Evolutionary conservation across 2,797 vertebrate species (phyloP).

Genomic region (Malacoraja senta): DNA sequence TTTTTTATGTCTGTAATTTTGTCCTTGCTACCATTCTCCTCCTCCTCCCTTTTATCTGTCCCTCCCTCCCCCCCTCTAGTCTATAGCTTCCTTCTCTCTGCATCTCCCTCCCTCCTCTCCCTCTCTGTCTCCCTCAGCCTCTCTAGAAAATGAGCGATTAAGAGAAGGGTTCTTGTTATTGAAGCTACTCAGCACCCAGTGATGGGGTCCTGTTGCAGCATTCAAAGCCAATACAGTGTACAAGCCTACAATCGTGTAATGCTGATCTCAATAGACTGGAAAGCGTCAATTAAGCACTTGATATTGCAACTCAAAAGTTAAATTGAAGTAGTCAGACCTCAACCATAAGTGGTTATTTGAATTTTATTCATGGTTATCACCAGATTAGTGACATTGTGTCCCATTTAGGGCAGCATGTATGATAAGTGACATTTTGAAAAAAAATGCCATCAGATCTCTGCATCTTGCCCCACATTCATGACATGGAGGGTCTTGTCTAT

Average conservation of each 20-base stretch:
- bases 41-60: not conserved
- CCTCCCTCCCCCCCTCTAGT: too few relatives aligned
- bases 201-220: too few relatives aligned
- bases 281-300: not conserved
- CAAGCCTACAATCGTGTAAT: not conserved
- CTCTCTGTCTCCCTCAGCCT: too few relatives aligned
- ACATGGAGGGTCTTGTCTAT: not conserved
- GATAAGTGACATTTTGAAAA: not conserved
- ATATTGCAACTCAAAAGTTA: not conserved
- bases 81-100: too few relatives aligned
- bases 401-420: not conserved
- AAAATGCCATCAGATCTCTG: not conserved
- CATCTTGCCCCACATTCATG: not conserved
- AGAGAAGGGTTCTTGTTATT: too few relatives aligned
- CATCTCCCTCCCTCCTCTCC: too few relatives aligned
- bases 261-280: not conserved
- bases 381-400: not conserved
- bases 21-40: not conserved
- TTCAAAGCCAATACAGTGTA: too few relatives aligned
- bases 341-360: not conserved
- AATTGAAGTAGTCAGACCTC: not conserved
- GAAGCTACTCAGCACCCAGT: too few relatives aligned
- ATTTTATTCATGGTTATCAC: not conserved
- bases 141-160: too few relatives aligned
- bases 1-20: not conserved